phyloP scores from a whole-genome alignment of 2,888 invertebrate species.

The Lasioglossum lativentre region DNA sequence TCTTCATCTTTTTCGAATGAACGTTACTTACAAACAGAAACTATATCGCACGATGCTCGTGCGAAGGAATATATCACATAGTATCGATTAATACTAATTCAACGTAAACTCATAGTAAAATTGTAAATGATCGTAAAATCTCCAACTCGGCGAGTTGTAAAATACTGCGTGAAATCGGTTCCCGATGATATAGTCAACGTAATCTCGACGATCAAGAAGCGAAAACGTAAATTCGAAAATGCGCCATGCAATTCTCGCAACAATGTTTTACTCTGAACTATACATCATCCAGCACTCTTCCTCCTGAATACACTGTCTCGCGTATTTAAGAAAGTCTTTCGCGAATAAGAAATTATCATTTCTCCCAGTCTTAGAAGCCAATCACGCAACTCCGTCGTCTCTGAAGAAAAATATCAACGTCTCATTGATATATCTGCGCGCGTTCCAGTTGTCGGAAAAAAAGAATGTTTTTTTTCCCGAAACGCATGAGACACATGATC shows the following conservation, averaged over 20 bases:
- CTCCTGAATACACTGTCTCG: conserved; percentile 51
- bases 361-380: conserved; percentile 71
- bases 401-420: conserved; percentile 33
- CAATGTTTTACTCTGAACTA: conserved; percentile 28
- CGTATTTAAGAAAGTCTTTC: conserved; percentile 63
- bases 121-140: neutral
- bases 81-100: conserved; percentile 20
- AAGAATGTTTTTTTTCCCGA: conserved; percentile 16
- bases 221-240: conserved; percentile 28
- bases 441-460: conserved; percentile 25
- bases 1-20: neutral
- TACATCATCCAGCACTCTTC: conserved; percentile 71
- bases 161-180: conserved; percentile 12
- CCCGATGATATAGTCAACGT: conserved; percentile 1
- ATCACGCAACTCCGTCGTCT: conserved; percentile 57
- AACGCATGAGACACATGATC: conserved; percentile 31
- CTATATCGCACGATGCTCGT: neutral
- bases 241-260: conserved; percentile 22
- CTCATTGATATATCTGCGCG: conserved; percentile 22
- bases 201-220: conserved; percentile 22
- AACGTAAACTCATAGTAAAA: neutral
- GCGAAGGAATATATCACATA: conserved; percentile 38
- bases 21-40: conserved; percentile 12
- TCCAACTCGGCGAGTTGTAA: neutral
- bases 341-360: conserved; percentile 65